Conservation (phyloP, 2,888 invertebrate genomes). For the Tachystola acroxantha region DNA sequence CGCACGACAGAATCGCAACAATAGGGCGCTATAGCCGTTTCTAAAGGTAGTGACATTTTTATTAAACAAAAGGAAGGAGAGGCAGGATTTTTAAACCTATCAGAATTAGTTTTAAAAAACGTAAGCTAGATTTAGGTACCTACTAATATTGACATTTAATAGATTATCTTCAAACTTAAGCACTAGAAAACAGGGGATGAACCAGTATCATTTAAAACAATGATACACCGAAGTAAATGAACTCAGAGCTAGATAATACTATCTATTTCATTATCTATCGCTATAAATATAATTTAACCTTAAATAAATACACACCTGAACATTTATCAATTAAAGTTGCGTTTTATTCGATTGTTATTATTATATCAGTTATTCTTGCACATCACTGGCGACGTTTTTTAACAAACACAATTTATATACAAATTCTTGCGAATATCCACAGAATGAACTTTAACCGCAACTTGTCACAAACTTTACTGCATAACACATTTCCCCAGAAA, state of each 20-base stretch:
- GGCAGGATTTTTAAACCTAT: no score
- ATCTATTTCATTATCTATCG: constrained; percentile 12
- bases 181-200: no score
- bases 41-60: no score
- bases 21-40: no score
- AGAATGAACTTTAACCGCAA: constrained; percentile 55
- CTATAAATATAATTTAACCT: constrained; percentile 9
- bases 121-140: no score
- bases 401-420: constrained; percentile 4
- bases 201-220: constrained; percentile 1
- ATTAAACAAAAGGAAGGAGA: no score
- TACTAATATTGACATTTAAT: no score
- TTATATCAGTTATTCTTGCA: no score
- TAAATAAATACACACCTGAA: constrained; percentile 26
- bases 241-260: constrained; percentile 3
- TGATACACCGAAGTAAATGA: constrained; percentile 3
- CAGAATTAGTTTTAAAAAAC: no score
- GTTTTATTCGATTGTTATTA: constrained; percentile 13
- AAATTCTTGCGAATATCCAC: constrained; percentile 33
- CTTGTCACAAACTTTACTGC: constrained; percentile 49
- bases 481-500: constrained; percentile 28
- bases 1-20: no score
- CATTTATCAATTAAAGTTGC: constrained; percentile 4
- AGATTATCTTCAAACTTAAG: no score
- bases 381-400: constrained; percentile 10